These are phyloP conservation scores for Brachyrhaphis roseni DNA, from an alignment of 2,797 vertebrate species.

Conservation along the genomic window DNA sequence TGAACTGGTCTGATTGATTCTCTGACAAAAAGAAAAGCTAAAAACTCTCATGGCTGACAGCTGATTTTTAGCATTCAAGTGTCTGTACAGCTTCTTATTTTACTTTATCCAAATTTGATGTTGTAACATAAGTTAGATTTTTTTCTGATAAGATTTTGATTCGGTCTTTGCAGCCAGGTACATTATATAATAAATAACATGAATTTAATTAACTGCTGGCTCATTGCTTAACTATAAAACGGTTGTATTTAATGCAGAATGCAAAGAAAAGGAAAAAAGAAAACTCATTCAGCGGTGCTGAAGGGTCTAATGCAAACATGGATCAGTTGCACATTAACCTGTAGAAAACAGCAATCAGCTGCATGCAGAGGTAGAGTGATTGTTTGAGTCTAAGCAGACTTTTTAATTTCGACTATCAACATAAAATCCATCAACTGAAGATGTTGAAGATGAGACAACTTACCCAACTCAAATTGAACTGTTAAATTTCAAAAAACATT, in stretches of 20 bases:
- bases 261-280: neutral
- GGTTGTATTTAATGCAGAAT: neutral
- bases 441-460: neutral
- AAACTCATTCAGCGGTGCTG: neutral
- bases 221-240: neutral
- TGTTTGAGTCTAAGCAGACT: neutral
- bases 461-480: neutral
- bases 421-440: neutral
- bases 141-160: neutral
- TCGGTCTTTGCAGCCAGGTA: neutral
- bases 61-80: neutral
- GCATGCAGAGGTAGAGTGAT: constrained; percentile 11
- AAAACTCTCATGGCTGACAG: neutral
- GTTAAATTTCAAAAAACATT: neutral
- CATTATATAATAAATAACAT: neutral
- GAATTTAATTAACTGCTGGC: neutral
- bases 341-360: constrained; percentile 47
- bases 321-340: constrained; percentile 7
- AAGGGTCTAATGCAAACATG: neutral
- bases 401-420: neutral
- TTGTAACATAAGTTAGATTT: neutral
- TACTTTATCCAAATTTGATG: neutral
- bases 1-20: neutral
- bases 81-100: neutral
- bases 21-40: neutral